Evolutionary conservation across 2,888 invertebrate genomes (phyloP).

Genomic region (Steinernema hermaphroditum): DNA sequence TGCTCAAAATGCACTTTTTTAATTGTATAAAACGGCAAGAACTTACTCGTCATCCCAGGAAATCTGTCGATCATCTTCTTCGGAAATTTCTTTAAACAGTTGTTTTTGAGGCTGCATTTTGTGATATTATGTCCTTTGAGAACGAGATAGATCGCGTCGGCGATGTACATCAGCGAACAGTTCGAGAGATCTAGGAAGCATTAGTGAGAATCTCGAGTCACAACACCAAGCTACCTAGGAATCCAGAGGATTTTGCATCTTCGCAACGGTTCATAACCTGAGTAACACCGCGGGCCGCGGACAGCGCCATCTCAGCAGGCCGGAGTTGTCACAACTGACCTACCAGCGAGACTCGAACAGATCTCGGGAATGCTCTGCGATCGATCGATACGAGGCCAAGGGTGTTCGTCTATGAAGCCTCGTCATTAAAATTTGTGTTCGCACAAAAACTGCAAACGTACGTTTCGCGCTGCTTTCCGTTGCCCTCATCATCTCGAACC

Average conservation of each 20-base stretch:
- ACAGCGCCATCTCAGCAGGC: slow-evolving; percentile 22
- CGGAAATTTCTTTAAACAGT: slow-evolving; percentile 60
- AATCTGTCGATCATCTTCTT: slow-evolving; percentile 55
- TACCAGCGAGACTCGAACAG: neutral
- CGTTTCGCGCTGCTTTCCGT: neutral
- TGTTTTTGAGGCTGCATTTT: slow-evolving; percentile 49
- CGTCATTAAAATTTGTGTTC: too few relatives aligned
- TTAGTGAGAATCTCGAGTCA: slow-evolving; percentile 31
- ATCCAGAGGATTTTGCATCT: slow-evolving; percentile 55
- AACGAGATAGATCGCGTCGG: slow-evolving; percentile 61
- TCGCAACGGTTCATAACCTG: slow-evolving; percentile 62
- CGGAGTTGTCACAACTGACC: slow-evolving; percentile 1
- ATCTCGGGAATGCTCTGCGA: slow-evolving; percentile 13
- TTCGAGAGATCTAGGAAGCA: slow-evolving; percentile 60
- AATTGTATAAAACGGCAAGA: too few relatives aligned
- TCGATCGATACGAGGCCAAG: neutral
- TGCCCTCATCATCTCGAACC: neutral
- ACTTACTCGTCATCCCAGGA: slow-evolving; percentile 51
- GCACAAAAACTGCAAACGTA: neutral
- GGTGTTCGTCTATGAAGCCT: too few relatives aligned
- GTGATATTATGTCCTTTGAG: slow-evolving; percentile 47
- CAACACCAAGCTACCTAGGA: slow-evolving; percentile 47
- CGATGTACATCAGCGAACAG: slow-evolving; percentile 60
- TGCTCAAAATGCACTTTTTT: slow-evolving; percentile 12
- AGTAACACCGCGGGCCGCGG: slow-evolving; percentile 60